phyloP scores from a whole-genome alignment of 2,113 vertebrate species.

The Lethenteron reissneri region DNA sequence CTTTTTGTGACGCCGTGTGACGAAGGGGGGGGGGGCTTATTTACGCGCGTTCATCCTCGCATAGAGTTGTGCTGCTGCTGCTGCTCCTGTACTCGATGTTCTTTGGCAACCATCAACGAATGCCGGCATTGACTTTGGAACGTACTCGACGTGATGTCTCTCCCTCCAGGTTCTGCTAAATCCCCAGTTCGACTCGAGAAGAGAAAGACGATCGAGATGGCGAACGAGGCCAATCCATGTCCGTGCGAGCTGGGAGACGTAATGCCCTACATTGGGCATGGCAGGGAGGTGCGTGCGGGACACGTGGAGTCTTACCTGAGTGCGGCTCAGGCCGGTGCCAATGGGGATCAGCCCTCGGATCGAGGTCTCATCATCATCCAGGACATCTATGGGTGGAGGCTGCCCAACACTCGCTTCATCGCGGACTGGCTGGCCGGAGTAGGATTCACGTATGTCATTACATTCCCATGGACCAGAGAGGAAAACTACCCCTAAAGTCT shows the following conservation, averaged over 20 bases:
- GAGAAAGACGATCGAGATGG: constrained; percentile 26
- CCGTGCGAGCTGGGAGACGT: constrained; percentile 46
- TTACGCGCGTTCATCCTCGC: too few relatives aligned
- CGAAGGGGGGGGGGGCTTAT: too few relatives aligned
- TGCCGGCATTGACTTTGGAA: too few relatives aligned
- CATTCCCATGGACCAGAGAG: not conserved
- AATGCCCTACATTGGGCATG: constrained; percentile 37
- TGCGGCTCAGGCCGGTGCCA: constrained; percentile 23
- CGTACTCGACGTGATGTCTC: too few relatives aligned
- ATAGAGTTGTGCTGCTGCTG: too few relatives aligned
- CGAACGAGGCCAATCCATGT: constrained; percentile 47
- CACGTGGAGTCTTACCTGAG: constrained; percentile 49
- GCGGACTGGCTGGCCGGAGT: constrained; percentile 50
- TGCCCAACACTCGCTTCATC: constrained; percentile 68
- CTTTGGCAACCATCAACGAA: too few relatives aligned
- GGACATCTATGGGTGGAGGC: constrained; percentile 61
- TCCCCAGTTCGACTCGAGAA: too few relatives aligned
- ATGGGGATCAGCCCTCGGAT: constrained; percentile 24
- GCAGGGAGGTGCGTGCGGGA: constrained; percentile 46
- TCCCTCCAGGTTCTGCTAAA: too few relatives aligned
- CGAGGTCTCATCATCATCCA: constrained; percentile 40
- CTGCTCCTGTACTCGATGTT: too few relatives aligned
- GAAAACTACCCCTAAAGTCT: too few relatives aligned
- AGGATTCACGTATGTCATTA: constrained; percentile 42
- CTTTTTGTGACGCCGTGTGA: too few relatives aligned